phyloP scores from a whole-genome alignment of 2,113 vertebrate species.

The Silurus asotus region DNA sequence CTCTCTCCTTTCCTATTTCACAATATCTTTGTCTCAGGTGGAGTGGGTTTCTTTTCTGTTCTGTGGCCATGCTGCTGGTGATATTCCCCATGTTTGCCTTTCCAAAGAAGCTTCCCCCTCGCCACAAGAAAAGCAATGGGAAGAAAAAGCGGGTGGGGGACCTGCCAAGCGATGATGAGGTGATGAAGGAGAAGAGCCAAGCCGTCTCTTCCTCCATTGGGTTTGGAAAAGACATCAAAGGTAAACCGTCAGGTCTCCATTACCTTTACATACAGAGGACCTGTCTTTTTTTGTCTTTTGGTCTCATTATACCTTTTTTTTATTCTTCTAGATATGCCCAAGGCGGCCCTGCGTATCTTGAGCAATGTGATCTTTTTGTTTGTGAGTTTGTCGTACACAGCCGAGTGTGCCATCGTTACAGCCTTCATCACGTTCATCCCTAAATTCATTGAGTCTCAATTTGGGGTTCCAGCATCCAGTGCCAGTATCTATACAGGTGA shows the following conservation, averaged over 20 bases:
- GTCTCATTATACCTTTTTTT: neutral
- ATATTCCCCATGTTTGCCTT: conserved; percentile 99
- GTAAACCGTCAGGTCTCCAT: conserved; percentile 57
- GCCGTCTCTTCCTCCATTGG: conserved; percentile 86
- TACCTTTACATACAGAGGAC: neutral
- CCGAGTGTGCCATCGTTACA: conserved; percentile 98
- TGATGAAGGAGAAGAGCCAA: conserved; percentile 89
- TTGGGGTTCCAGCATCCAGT: conserved; percentile 95
- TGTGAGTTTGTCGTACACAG: conserved; percentile 98
- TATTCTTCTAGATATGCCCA: conserved; percentile 84
- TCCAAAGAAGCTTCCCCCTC: conserved; percentile 96
- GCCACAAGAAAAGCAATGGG: conserved; percentile 92
- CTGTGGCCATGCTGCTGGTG: conserved; percentile 94
- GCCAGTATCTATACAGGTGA: conserved; percentile 99
- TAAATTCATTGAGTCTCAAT: conserved; percentile 99
- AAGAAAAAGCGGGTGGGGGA: conserved; percentile 81
- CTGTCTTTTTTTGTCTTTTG: neutral
- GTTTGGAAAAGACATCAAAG: conserved; percentile 93
- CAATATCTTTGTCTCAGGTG: conserved; percentile 75
- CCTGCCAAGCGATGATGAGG: conserved; percentile 84
- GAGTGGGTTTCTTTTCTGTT: conserved; percentile 97
- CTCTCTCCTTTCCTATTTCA: neutral
- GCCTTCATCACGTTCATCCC: conserved; percentile 99
- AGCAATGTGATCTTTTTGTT: conserved; percentile 99
- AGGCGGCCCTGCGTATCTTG: conserved; percentile 95